Base-by-base conservation (phyloP, 2,888 invertebrate species). In the Cylloceria caligata region DNA sequence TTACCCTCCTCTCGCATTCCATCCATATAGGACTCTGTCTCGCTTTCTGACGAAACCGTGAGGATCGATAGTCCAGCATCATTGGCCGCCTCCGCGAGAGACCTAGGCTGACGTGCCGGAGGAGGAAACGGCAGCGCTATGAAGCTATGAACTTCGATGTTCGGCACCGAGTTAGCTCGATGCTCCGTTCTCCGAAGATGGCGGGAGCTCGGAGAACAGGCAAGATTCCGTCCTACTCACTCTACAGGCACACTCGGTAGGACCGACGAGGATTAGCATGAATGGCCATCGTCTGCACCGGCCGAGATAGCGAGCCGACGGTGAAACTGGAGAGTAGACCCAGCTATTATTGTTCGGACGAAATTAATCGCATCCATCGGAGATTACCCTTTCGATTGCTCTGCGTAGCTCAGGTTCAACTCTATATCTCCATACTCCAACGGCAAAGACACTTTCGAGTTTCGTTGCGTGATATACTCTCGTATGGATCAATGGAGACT, bases 41-140 rank as follows among this genome's bases (percentile, higher is more conserved):
- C 52, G 49, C 49, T 39, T 74, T 55, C 69, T 65, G 77, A 74
- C 62, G 73, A 60, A 67, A 45, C 80, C 83, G 83, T 86, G 88
- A 81, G 86, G 90, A 91, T 91, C 91, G 90, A 91, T 91, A 91
- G 89, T 88, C 89, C 87, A 86, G 90, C 89, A 89, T 90, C 89
- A 90, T 90, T 89, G 87, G 89, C 82, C 86, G 64, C 67, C 72
- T 73, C 72, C 55, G 19, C 49, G 55, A 83, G 62, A 79, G 76
- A 77, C 74, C 76, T 64, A 55, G 73, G 78, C 68, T 72, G 81
- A 83, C 83, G 78, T 80, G 45, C 45, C 42, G 34, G 13, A 21
- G 72, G 21, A 64, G 82, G 57, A 80, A 62, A 80, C 62, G 55
- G 82, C 49, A 75, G 74, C 72, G 85, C 86, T 86, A 84, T 77